A percentile compares a stretch with the other conserved stretches of the same genome.
Conservation (phyloP, 2,113 vertebrate species). For the Grammomys dolichurus region DNA sequence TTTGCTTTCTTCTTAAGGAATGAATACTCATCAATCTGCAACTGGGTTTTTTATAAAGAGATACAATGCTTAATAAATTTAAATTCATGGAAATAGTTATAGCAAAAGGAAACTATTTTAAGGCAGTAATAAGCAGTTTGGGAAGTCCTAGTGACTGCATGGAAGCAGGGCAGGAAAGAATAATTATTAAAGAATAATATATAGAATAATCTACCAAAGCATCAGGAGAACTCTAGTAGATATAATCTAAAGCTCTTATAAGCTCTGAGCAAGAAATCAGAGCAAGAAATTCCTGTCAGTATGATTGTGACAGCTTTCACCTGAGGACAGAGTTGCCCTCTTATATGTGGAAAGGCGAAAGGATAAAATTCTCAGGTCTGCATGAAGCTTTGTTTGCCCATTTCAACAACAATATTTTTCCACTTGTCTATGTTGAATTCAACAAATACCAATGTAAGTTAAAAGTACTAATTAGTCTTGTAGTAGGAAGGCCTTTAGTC, state of each 20-base stretch:
- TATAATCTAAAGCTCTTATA: conserved; percentile 22
- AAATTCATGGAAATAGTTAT: conserved; percentile 43
- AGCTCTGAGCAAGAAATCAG: neutral
- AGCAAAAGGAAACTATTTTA: neutral
- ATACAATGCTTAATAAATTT: conserved; percentile 36
- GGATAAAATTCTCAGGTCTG: neutral
- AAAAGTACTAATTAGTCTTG: neutral
- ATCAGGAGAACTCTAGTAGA: conserved; percentile 10
- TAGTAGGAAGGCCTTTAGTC: neutral
- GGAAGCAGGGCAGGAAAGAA: neutral
- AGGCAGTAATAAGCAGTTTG: conserved; percentile 22
- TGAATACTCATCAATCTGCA: neutral
- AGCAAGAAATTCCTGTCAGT: neutral
- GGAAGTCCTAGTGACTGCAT: neutral
- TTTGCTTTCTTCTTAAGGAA: neutral
- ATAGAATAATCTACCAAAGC: neutral
- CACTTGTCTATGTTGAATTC: neutral
- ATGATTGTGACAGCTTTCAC: neutral
- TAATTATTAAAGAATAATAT: conserved; percentile 8
- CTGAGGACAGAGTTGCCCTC: neutral
- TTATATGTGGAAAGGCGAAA: neutral
- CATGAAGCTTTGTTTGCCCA: neutral
- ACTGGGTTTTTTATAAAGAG: conserved; percentile 40
- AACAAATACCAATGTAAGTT: neutral
- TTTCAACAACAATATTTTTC: neutral